Conservation (phyloP, 2,888 invertebrate genomes). For the Cremastinae sp. region DNA sequence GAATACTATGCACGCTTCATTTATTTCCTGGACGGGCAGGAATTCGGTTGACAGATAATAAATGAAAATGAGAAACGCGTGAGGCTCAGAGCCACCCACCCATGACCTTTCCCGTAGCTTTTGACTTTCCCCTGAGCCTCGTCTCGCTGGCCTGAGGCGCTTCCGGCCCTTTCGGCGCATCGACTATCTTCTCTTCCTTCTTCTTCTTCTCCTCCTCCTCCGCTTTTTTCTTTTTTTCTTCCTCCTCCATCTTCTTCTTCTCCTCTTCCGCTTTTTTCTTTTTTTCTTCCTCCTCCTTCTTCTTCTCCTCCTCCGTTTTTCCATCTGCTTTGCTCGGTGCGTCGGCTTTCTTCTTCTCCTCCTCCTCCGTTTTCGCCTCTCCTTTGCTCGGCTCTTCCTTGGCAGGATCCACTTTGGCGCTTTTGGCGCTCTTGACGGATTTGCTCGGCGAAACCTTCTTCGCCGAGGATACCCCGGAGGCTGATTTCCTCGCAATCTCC, state of each 20-base stretch:
- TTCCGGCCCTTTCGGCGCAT: slow-evolving; percentile 42
- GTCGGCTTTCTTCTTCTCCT: slow-evolving; percentile 35
- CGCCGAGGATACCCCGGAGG: slow-evolving; percentile 68
- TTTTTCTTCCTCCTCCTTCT: slow-evolving; percentile 63
- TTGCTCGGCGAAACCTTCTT: slow-evolving; percentile 76
- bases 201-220: slow-evolving; percentile 9
- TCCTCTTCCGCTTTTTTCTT: slow-evolving; percentile 58
- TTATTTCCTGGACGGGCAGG: slow-evolving; percentile 40
- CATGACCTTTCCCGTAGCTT: slow-evolving; percentile 87
- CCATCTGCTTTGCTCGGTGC: slow-evolving; percentile 25
- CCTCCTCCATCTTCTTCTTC: neutral
- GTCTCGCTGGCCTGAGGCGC: slow-evolving; percentile 81
- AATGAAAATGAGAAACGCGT: slow-evolving; percentile 23
- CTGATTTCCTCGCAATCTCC: slow-evolving; percentile 75
- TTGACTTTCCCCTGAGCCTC: slow-evolving; percentile 84
- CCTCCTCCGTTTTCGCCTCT: no score
- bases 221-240: slow-evolving; percentile 8
- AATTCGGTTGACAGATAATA: slow-evolving; percentile 17
- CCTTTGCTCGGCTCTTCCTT: neutral
- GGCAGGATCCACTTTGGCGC: neutral
- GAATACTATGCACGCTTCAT: neutral
- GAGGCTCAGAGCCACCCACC: slow-evolving; percentile 86
- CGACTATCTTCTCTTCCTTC: slow-evolving; percentile 12
- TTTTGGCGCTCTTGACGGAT: slow-evolving; percentile 21
- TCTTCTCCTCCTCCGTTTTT: slow-evolving; percentile 51